phyloP scores from a whole-genome alignment of 2,113 vertebrate genomes.

The Rynchops niger region DNA sequence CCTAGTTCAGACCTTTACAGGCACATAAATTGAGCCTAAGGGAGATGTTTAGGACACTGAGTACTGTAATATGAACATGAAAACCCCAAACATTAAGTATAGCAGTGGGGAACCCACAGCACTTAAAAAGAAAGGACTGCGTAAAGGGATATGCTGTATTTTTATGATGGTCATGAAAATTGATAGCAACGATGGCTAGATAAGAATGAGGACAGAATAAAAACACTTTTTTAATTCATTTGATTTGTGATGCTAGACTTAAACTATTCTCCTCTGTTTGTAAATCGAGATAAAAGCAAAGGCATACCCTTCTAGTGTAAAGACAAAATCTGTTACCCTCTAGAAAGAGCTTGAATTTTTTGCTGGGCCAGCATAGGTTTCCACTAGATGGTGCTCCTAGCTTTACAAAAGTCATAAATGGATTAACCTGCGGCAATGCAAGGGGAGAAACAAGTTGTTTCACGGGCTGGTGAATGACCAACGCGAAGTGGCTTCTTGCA shows the following conservation, averaged over 20 bases:
- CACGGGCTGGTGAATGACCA: neutral
- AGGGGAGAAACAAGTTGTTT: neutral
- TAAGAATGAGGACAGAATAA: neutral
- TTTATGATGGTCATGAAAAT: neutral
- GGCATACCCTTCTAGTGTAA: neutral
- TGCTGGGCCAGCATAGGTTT: neutral
- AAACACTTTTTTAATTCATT: neutral
- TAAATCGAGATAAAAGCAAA: neutral
- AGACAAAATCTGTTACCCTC: neutral
- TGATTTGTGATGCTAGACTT: neutral
- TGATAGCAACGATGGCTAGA: neutral
- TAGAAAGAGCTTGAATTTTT: neutral
- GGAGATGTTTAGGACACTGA: neutral
- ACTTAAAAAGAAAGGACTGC: neutral
- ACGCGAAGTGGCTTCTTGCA: neutral
- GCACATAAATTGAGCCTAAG: neutral
- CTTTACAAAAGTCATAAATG: neutral
- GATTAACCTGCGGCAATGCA: neutral
- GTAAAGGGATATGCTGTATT: neutral
- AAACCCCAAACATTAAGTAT: neutral
- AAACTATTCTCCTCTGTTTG: neutral
- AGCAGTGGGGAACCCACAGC: neutral
- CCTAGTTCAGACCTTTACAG: neutral
- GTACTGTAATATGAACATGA: neutral
- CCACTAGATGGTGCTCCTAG: constrained; percentile 58